Conservation (phyloP, 2,113 vertebrate species). For the Megaceryle torquata region DNA sequence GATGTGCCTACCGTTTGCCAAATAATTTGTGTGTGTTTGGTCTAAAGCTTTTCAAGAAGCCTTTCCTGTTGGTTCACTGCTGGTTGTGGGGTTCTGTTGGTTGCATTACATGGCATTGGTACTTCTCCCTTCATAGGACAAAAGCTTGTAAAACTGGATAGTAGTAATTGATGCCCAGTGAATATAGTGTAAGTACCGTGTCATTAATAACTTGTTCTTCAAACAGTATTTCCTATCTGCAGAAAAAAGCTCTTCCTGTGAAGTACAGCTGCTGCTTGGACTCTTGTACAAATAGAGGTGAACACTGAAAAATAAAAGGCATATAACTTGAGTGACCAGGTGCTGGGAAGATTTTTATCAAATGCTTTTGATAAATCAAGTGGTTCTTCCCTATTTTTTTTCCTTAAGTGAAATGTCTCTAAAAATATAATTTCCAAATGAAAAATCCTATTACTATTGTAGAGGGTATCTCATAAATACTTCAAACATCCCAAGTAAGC, state of each 20-base stretch:
- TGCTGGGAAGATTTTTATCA: neutral
- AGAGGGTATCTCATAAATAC: constrained; percentile 1
- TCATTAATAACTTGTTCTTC: neutral
- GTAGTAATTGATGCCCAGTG: neutral
- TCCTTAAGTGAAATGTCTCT: neutral
- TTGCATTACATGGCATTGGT: neutral
- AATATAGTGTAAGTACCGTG: neutral
- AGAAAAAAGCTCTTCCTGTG: neutral
- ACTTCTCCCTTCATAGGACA: neutral
- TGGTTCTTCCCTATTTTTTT: neutral
- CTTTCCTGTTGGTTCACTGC: neutral
- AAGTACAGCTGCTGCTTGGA: neutral
- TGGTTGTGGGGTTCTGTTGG: neutral
- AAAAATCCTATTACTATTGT: neutral
- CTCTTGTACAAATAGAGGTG: neutral
- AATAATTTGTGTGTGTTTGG: neutral
- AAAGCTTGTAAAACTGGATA: neutral
- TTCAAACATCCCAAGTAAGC: neutral
- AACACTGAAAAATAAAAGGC: neutral
- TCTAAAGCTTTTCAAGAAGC: neutral
- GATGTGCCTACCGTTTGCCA: neutral
- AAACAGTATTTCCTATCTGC: neutral
- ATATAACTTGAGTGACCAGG: neutral
- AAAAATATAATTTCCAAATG: neutral
- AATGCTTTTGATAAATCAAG: neutral